Evolutionary conservation across 53 echinoderm and acorn worm genomes (phyloP).

Genomic region (Stichopus horrens): DNA sequence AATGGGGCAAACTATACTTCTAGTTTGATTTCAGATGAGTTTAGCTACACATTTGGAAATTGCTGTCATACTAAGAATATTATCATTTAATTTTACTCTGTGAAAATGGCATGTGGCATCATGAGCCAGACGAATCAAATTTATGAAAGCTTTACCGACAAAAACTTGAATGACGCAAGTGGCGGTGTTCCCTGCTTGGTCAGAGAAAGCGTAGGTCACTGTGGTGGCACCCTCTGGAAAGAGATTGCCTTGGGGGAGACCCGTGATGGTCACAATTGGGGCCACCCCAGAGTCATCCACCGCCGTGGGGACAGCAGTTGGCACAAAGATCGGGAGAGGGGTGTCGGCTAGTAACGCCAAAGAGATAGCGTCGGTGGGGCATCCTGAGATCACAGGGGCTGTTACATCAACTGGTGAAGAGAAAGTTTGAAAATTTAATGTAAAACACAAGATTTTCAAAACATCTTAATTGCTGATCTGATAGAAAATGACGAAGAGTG

Average conservation of each 20-base stretch:
- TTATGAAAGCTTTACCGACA: background rate
- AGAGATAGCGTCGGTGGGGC: background rate
- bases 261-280: background rate
- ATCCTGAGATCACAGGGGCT: constrained; percentile 7
- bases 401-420: background rate
- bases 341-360: background rate
- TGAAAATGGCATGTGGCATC: too few relatives aligned
- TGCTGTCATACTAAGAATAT: too few relatives aligned
- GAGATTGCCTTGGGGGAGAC: background rate
- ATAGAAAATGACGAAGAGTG: too few relatives aligned
- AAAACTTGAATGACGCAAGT: background rate
- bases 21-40: too few relatives aligned
- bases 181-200: background rate
- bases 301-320: constrained; percentile 11
- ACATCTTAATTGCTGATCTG: too few relatives aligned
- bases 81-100: too few relatives aligned
- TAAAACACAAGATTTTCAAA: too few relatives aligned
- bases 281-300: background rate
- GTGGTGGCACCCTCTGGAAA: constrained; percentile 10
- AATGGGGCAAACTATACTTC: too few relatives aligned
- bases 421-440: too few relatives aligned
- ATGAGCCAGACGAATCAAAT: too few relatives aligned
- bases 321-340: background rate
- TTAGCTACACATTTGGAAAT: too few relatives aligned
- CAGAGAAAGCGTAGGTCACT: background rate